Conservation (phyloP, 2,113 vertebrate genomes). For the Alligator sinensis region DNA sequence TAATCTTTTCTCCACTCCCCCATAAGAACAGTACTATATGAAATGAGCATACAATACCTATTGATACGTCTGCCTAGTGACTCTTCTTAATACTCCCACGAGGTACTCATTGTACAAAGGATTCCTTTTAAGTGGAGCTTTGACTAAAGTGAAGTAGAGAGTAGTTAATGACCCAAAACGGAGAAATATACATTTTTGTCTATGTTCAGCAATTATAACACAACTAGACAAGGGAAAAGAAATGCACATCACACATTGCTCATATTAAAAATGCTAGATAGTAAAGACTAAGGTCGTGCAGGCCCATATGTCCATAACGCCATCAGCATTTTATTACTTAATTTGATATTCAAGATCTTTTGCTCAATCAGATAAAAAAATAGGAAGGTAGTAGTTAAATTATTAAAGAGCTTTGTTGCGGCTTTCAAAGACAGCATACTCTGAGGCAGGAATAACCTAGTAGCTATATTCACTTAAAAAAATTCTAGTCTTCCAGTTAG, state of each 20-base stretch:
- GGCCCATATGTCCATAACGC: not conserved
- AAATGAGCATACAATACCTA: rapidly evolving
- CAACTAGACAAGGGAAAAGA: not conserved
- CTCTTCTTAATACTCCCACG: not conserved
- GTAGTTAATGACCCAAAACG: not conserved
- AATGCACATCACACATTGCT: not conserved
- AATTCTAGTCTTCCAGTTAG: slow-evolving; percentile 51
- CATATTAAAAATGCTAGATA: not conserved
- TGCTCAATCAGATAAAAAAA: not conserved
- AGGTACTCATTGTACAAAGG: not conserved
- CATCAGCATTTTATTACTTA: slow-evolving; percentile 12
- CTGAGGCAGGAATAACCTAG: slow-evolving; percentile 11
- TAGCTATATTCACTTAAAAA: slow-evolving; percentile 33
- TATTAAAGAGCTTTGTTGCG: slow-evolving; percentile 16
- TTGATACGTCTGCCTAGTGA: rapidly evolving
- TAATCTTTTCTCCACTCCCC: not conserved
- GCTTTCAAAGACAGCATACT: slow-evolving; percentile 51
- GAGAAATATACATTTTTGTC: not conserved
- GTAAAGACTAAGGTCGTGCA: slow-evolving; percentile 25
- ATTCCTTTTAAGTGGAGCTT: not conserved
- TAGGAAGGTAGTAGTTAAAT: slow-evolving; percentile 32
- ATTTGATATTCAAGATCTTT: slow-evolving; percentile 33
- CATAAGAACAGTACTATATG: rapidly evolving
- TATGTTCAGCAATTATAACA: not conserved
- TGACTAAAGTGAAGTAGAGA: not conserved